A percentile compares a stretch with the other conserved stretches of the same genome.
Evolutionary conservation across 2,888 invertebrate genomes (phyloP).

Genomic region (Campoletis raptor): DNA sequence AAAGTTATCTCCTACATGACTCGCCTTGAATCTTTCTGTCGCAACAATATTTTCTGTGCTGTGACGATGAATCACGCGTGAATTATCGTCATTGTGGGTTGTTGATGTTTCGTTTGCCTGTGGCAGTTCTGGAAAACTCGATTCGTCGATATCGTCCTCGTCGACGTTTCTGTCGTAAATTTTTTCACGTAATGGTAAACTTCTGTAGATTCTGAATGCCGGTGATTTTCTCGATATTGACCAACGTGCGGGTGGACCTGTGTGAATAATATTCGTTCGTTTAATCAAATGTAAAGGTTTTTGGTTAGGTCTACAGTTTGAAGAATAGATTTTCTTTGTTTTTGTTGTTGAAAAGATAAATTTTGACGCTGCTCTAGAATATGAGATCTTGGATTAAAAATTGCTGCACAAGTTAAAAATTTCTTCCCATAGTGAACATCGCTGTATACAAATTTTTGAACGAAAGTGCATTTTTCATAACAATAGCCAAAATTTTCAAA

Average conservation of each 20-base stretch:
- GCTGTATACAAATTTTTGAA: too few species aligned
- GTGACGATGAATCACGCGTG: conserved; percentile 32
- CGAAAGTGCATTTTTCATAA: too few species aligned
- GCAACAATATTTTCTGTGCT: conserved; percentile 39
- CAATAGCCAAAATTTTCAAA: too few species aligned
- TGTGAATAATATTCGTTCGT: neutral
- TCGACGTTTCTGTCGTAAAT: conserved; percentile 79
- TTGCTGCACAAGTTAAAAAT: neutral
- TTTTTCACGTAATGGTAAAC: conserved; percentile 87
- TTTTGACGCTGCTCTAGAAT: neutral
- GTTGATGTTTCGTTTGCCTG: conserved; percentile 40
- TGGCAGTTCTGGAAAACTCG: conserved; percentile 52
- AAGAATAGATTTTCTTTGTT: neutral
- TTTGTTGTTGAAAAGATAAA: neutral
- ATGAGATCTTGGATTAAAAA: neutral
- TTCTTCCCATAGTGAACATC: too few species aligned
- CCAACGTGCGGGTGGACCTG: conserved; percentile 87
- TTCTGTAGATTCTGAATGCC: conserved; percentile 87
- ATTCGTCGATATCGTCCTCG: conserved; percentile 63
- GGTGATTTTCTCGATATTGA: conserved; percentile 86
- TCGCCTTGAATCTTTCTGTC: conserved; percentile 30
- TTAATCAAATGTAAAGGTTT: neutral
- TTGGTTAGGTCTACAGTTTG: neutral
- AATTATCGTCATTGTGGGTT: conserved; percentile 50
- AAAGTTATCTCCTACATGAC: conserved; percentile 52